phyloP scores from a whole-genome alignment of 2,888 invertebrate genomes.

The Euclidia mi region DNA sequence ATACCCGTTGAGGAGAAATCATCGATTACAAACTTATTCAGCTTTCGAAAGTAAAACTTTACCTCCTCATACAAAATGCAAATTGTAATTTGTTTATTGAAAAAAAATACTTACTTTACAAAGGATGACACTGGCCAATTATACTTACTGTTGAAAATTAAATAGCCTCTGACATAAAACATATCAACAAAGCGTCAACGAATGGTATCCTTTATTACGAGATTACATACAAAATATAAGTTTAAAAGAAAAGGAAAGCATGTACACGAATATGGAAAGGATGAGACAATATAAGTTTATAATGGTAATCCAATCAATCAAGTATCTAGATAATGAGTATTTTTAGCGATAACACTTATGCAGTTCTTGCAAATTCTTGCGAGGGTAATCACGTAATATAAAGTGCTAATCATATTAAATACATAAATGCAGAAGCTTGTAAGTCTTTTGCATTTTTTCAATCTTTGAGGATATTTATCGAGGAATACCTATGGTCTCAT shows the following conservation, averaged over 20 bases:
- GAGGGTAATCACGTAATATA: slow-evolving; percentile 36
- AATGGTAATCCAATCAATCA: slow-evolving; percentile 68
- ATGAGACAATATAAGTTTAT: slow-evolving; percentile 79
- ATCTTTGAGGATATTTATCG: neutral
- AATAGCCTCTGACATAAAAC: too few species aligned
- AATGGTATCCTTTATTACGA: too few species aligned
- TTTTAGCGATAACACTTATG: slow-evolving; percentile 59
- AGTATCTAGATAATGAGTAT: slow-evolving; percentile 53
- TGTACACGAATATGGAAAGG: slow-evolving; percentile 73
- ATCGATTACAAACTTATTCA: too few species aligned
- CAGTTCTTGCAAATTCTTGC: slow-evolving; percentile 53
- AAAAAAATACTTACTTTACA: too few species aligned
- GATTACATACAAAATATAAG: neutral
- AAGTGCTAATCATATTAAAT: slow-evolving; percentile 5
- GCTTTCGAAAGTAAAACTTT: too few species aligned
- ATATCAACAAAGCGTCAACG: too few species aligned
- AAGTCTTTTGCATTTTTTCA: slow-evolving; percentile 7
- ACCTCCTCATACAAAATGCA: too few species aligned
- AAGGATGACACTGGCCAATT: too few species aligned
- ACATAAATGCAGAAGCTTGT: slow-evolving; percentile 16
- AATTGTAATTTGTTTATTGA: too few species aligned
- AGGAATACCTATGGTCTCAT: too few species aligned
- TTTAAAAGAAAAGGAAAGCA: slow-evolving; percentile 30
- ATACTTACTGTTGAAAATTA: too few species aligned
- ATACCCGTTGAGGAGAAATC: too few species aligned